Conservation (phyloP, 2,888 invertebrate species). For the Ernsta delagoae region DNA sequence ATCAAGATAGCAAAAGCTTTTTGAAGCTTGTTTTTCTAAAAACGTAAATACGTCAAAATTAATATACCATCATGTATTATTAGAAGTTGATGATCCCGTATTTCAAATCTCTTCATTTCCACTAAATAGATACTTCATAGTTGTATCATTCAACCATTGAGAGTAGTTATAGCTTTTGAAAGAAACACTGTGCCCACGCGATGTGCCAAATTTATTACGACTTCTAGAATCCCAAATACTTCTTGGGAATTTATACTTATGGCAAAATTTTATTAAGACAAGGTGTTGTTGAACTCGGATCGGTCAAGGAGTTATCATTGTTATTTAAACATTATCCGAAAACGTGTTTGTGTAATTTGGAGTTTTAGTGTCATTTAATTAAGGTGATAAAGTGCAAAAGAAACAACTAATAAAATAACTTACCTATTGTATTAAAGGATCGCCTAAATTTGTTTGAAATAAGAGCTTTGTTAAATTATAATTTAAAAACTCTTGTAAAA, state of each 20-base stretch:
- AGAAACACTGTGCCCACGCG: slow-evolving; percentile 5
- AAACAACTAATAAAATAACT: not conserved
- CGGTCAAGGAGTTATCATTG: slow-evolving; percentile 16
- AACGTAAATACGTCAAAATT: not conserved
- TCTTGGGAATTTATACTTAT: slow-evolving; percentile 12
- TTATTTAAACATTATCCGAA: slow-evolving; percentile 21
- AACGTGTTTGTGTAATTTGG: not conserved
- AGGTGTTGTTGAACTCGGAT: slow-evolving; percentile 21
- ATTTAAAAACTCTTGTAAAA: no score
- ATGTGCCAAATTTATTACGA: no score
- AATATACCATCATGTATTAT: not conserved
- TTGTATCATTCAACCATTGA: not conserved
- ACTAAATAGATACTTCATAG: not conserved
- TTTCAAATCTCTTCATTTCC: not conserved
- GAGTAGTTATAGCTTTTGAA: slow-evolving; percentile 6
- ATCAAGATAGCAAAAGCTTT: not conserved
- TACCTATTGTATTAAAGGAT: not conserved
- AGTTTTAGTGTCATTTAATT: slow-evolving; percentile 8
- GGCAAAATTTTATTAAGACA: not conserved
- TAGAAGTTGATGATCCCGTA: no score
- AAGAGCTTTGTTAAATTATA: no score
- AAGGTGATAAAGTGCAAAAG: slow-evolving; percentile 4
- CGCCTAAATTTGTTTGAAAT: no score
- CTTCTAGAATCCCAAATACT: slow-evolving; percentile 9
- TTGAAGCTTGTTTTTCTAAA: not conserved